Evolutionary conservation across 2,888 invertebrate species (phyloP), one percentile per base, ranked within the genome.

Genomic region (Amaurobius ferox): DNA sequence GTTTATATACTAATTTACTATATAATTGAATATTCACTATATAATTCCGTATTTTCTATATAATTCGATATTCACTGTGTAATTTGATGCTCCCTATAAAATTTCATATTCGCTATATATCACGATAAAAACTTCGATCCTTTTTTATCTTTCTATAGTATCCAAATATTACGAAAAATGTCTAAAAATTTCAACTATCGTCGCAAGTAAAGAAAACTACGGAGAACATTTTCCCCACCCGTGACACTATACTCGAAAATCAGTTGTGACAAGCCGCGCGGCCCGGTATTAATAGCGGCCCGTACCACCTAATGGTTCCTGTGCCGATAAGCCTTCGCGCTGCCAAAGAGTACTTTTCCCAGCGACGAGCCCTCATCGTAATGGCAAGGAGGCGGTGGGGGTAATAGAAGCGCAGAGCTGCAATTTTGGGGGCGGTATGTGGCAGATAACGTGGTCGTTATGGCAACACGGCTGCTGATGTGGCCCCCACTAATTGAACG

Each of bases 371-470:
- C 11, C n/a, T 28, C 64, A 44, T 44, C 30, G 29, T 16, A 19
- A 64, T 64, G 64, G 30, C 28, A 16, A 13, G 30, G n/a, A 64
- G 44, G 64, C 0, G 64, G 28, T 9, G 26, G 64, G 30, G 28
- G 28, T 19, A 28, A 16, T 64, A 30, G 30, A 28, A 29, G 29
- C 64, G 70, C 23, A 44, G 74, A 35, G 29, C 35, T 40, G 74
- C 64, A 64, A 64, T 74, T 74, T 74, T 16, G 44, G 64, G 74
- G 74, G 74, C 55, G 62, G 73, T 32, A 55, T 28, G 73, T 35
- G 39, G 35, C 62, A 64, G 74, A 74, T 74, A 74, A 74, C 40
- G 44, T 39, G 74, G 74, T 74, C 62, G 74, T 74, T 74, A 74
- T 74, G 74, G 74, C 44, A 62, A 74, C 74, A 62, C 26, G 74